Evolutionary conservation across 2,888 invertebrate species (phyloP), one percentile per base, ranked within the genome.

Genomic region (Caenorhabditis wallacei): DNA sequence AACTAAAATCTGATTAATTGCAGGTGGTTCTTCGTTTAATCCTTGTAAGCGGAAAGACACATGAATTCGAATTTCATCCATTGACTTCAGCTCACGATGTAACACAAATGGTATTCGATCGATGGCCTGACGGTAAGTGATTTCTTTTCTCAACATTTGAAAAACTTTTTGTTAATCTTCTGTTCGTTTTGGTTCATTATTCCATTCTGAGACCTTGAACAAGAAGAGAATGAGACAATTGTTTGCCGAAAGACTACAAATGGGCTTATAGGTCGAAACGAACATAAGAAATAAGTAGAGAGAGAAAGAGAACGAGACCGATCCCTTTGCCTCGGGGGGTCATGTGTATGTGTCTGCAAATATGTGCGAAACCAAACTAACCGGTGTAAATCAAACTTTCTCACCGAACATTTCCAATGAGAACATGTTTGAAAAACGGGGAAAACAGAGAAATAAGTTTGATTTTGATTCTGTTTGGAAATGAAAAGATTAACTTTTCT

Each of bases 11-110:
- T n/a, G n/a, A n/a, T n/a, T n/a, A n/a, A n/a, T n/a, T n/a, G n/a
- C 95, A 98, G 98, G 97, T 98, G 93, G 98, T 98, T 94, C 94
- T 99, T 93, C 95, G 97, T 93, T 95, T 99, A 94, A 98, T 99
- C 93, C 95, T 99, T 93, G 98, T 98, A 93, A 97, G 97, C 93
- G 98, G 98, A 92, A 97, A 97, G 94, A 98, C 98, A 93, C 97
- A 97, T 95, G 98, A 99, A 94, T 99, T 97, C 94, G 95, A 97
- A 92, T 99, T 98, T 94, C 95, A 95, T 93, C 97, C 97, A 85
- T 95, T 95, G 92, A 97, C 97, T 94, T 97, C 98, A 88, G 99
- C 98, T 91, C 96, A 97, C 91, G 98, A 98, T 94, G 98, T 99
- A 93, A 97, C 98, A 91, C 96, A 98, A 94, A 95, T 96, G 94